Percentiles rank a stretch among this genome's conserved stretches.
phyloP scores from a whole-genome alignment of 2,797 vertebrate species.

The Phoxinus dragarum region DNA sequence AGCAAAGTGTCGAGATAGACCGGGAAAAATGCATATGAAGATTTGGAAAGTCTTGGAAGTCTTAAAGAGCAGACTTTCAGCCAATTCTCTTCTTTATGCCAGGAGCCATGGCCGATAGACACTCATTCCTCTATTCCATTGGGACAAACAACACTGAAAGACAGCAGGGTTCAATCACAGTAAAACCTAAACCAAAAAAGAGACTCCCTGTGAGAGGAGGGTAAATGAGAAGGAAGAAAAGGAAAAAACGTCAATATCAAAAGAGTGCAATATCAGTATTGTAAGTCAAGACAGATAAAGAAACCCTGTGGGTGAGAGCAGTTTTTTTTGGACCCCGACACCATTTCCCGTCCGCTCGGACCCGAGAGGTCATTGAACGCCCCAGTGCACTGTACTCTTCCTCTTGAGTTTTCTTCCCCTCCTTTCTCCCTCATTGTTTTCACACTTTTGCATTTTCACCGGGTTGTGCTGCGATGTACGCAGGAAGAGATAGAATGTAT shows the following conservation, averaged over 20 bases:
- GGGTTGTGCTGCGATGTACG: slow-evolving; percentile 32
- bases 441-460: neutral
- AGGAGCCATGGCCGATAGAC: neutral
- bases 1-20: neutral
- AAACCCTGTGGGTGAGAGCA: slow-evolving; percentile 35
- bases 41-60: neutral
- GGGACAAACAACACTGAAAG: slow-evolving; percentile 61
- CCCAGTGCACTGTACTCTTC: slow-evolving; percentile 40
- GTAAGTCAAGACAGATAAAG: slow-evolving; percentile 46
- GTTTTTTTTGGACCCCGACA: slow-evolving; percentile 60
- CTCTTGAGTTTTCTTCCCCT: slow-evolving; percentile 18
- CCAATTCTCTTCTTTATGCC: neutral
- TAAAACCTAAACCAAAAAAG: slow-evolving; percentile 14
- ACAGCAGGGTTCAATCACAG: slow-evolving; percentile 65
- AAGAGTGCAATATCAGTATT: slow-evolving; percentile 49
- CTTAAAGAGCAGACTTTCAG: neutral
- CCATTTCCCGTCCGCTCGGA: slow-evolving; percentile 57
- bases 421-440: slow-evolving; percentile 32
- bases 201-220: slow-evolving; percentile 40
- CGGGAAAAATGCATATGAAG: neutral
- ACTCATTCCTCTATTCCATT: neutral
- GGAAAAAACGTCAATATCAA: neutral
- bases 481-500: slow-evolving; percentile 63
- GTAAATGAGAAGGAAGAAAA: slow-evolving; percentile 54
- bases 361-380: slow-evolving; percentile 42